Base-by-base conservation (phyloP, 2,797 vertebrate species). In the Ispidina lecontei region DNA sequence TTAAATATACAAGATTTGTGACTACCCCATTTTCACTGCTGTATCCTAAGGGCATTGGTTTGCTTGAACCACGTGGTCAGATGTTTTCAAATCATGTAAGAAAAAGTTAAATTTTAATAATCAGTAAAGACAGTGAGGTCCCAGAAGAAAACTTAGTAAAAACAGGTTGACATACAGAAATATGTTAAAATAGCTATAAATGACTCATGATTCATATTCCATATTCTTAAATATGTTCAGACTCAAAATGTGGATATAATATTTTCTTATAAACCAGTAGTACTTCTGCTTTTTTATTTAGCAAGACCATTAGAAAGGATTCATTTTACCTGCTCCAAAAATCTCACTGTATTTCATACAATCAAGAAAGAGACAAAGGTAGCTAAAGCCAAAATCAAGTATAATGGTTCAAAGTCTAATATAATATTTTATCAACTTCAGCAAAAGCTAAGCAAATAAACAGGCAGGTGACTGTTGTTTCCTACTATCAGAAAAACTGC, bases 91-190 rank as follows among this genome's bases (percentile, higher is more conserved):
- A 89, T 74, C 51, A 79, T 9, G 28, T 74, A 70, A 70, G 68
- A 58, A 84, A 85, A 91, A 63, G 63, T 83, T 59, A 86, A 73
- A 90, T 82, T 93, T 86, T 90, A 89, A 89, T 89, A 68, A 94
- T 71, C n/a, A 62, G 37, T 54, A 87, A 87, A 89, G 81, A 87
- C 60, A 73, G 43, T 39, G 23, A 87, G 9, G 54, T 89, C 89
- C 71, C 81, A 68, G 71, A 93, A 77, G 52, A 80, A 78, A 64
- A 79, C 29, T 84, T 79, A 51, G 64, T 20, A 73, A 90, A 92
- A 91, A 31, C 37, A 91, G 58, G 17, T 12, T 37, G 26, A 87
- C 84, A 67, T 17, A 70, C 6, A 91, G 60, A 84, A 93, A 84
- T 51, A 60, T 5, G 56, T 59, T 84, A 64, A 91, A 87, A 75